Conservation (phyloP, 2,888 invertebrate genomes). For the Andrena bicolor region DNA sequence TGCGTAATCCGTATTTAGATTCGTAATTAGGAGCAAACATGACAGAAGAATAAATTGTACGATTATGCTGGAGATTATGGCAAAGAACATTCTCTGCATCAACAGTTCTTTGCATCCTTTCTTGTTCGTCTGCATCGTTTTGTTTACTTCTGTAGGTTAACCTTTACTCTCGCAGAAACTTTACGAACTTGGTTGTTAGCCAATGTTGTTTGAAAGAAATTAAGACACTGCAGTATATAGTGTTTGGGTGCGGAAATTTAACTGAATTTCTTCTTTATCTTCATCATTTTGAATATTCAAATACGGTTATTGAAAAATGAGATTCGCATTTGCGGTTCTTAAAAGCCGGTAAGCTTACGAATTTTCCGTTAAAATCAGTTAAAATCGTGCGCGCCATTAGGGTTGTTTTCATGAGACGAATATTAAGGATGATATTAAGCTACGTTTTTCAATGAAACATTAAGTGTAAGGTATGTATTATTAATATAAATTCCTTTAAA, state of each 20-base stretch:
- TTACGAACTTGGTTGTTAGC: neutral
- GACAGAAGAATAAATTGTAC: slow-evolving; percentile 81
- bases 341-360: slow-evolving; percentile 37
- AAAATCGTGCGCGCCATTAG: slow-evolving; percentile 23
- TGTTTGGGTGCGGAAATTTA: neutral
- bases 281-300: neutral
- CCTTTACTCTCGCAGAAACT: slow-evolving; percentile 25
- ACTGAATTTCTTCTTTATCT: neutral
- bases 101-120: slow-evolving; percentile 86
- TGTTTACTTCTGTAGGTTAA: slow-evolving; percentile 45
- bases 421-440: neutral
- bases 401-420: slow-evolving; percentile 4
- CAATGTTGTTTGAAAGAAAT: neutral
- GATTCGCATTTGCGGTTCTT: neutral
- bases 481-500: too few relatives aligned
- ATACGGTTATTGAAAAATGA: neutral
- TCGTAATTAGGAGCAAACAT: slow-evolving; percentile 84
- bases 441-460: neutral
- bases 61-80: slow-evolving; percentile 87
- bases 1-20: slow-evolving; percentile 89
- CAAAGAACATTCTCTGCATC: slow-evolving; percentile 87
- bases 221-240: neutral
- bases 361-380: slow-evolving; percentile 40
- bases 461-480: too few relatives aligned
- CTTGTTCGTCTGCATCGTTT: slow-evolving; percentile 61